Percentiles rank a stretch among this genome's conserved stretches.
These are phyloP conservation scores for Elysia crispata DNA, from an alignment of 2,888 invertebrate species.

Conservation along the genomic window DNA sequence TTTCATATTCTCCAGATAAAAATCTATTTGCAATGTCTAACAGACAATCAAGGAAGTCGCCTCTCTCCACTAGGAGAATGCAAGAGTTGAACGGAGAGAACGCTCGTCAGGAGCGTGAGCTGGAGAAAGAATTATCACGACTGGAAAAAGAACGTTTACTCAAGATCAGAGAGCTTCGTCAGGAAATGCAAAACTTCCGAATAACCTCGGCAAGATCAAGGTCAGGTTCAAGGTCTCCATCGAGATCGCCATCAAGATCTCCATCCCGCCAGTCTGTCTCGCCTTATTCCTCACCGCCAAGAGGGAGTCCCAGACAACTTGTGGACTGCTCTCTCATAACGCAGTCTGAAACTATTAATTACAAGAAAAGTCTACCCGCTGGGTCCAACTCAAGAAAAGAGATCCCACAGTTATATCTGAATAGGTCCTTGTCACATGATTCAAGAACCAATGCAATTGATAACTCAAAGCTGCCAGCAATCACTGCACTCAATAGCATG, in stretches of 20 bases:
- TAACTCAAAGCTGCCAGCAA: too few species aligned
- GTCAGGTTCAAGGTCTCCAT: not conserved
- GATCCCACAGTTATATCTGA: not conserved
- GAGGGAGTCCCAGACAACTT: too few species aligned
- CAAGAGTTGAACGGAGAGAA: not conserved
- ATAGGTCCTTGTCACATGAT: not conserved
- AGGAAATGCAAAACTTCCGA: slow-evolving; percentile 15
- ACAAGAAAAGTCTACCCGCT: too few species aligned
- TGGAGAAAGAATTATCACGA: slow-evolving; percentile 18
- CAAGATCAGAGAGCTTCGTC: slow-evolving; percentile 1
- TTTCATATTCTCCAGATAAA: too few species aligned
- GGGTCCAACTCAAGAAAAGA: not conserved
- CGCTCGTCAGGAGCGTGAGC: not conserved
- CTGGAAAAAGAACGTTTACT: slow-evolving; percentile 17
- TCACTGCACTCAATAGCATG: too few species aligned
- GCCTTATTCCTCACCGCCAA: too few species aligned
- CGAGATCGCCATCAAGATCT: too few species aligned
- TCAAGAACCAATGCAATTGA: not conserved
- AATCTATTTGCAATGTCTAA: too few species aligned
- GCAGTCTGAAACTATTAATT: too few species aligned
- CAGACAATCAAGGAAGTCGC: not conserved
- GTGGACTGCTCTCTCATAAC: too few species aligned
- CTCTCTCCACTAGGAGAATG: slow-evolving; percentile 1
- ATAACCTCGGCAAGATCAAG: not conserved
- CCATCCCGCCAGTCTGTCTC: too few species aligned